These are phyloP conservation scores for Griposia aprilina DNA, from an alignment of 2,888 invertebrate species.

Conservation along the genomic window DNA sequence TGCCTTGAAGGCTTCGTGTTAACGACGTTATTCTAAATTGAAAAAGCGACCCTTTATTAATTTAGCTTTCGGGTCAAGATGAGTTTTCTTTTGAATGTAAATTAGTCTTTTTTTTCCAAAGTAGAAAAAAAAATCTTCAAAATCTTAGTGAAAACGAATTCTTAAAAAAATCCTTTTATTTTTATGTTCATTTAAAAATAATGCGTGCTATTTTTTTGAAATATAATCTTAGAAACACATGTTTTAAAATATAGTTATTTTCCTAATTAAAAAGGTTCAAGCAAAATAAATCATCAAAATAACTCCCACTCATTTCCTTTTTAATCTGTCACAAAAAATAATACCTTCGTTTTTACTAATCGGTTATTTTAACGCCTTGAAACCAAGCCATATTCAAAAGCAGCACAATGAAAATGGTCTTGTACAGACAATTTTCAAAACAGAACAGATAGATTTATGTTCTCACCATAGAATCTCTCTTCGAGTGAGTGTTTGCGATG, in stretches of 20 bases:
- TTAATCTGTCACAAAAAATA: not conserved
- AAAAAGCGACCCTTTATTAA: conserved; percentile 48
- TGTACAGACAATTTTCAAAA: not conserved
- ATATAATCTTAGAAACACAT: not conserved
- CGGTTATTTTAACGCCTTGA: not conserved
- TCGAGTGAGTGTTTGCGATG: conserved; percentile 42
- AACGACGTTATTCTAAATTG: conserved; percentile 55
- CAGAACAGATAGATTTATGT: not conserved
- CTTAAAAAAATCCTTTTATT: conserved; percentile 14
- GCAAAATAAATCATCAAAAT: not conserved
- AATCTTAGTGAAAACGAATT: not conserved
- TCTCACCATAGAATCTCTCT: not conserved
- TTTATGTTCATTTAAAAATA: conserved; percentile 10
- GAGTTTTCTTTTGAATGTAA: conserved; percentile 39
- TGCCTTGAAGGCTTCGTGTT: conserved; percentile 37
- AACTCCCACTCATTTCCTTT: not conserved
- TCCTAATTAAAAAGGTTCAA: not conserved
- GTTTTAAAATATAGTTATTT: too few species aligned
- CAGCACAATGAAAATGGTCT: not conserved
- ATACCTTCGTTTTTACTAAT: not conserved
- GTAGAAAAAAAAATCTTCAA: not conserved
- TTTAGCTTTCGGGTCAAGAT: conserved; percentile 37
- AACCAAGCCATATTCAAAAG: not conserved
- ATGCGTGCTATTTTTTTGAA: not conserved
- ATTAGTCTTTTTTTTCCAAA: conserved; percentile 14